Conservation (phyloP, 92 coral and sea anemone genomes). For the Hydrozoanthus gracilis region DNA sequence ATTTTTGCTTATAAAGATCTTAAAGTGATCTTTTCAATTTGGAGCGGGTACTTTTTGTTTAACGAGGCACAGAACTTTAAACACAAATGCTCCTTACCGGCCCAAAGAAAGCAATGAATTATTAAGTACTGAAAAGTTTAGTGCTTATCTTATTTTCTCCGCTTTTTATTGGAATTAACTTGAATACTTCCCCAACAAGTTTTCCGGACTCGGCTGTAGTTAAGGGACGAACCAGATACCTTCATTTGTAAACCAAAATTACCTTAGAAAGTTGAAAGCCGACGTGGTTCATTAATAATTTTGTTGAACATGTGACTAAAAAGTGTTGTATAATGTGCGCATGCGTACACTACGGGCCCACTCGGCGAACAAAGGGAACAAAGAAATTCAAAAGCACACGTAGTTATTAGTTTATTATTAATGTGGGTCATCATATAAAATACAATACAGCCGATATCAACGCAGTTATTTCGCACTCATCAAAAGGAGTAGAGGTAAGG, state of each 20-base stretch:
- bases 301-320: slow-evolving; percentile 36
- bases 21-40: slow-evolving; percentile 16
- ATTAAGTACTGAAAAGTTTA: slow-evolving; percentile 4
- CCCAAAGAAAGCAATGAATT: slow-evolving; percentile 10
- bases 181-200: not conserved
- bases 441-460: slow-evolving; percentile 69
- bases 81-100: not conserved
- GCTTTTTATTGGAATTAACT: not conserved
- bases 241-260: not conserved
- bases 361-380: slow-evolving; percentile 58
- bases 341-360: slow-evolving; percentile 5
- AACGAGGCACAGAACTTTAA: slow-evolving; percentile 36
- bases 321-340: slow-evolving; percentile 7
- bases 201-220: not conserved
- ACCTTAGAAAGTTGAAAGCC: not conserved
- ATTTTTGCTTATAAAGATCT: slow-evolving; percentile 14
- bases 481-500: slow-evolving; percentile 42
- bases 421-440: slow-evolving; percentile 79
- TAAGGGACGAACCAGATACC: not conserved
- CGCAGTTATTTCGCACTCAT: slow-evolving; percentile 35
- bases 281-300: slow-evolving; percentile 48
- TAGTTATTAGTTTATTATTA: slow-evolving; percentile 63
- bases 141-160: not conserved
- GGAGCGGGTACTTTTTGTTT: slow-evolving; percentile 40
- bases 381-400: slow-evolving; percentile 75